Conservation (phyloP, 2,888 invertebrate genomes). For the Crematogaster levior region DNA sequence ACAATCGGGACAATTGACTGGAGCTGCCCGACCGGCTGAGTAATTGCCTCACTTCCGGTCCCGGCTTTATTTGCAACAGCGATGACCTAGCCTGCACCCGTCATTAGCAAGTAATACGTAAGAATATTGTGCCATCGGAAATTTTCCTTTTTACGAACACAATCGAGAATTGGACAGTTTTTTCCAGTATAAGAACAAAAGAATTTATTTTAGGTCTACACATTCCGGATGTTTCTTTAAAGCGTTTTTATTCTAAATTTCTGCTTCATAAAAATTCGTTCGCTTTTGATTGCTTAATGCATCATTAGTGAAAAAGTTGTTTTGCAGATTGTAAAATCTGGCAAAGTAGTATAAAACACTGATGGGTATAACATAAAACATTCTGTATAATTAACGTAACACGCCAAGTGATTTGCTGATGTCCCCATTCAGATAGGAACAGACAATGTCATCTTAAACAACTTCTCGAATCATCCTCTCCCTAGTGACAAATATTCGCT, state of each 20-base stretch:
- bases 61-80: slow-evolving; percentile 67
- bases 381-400: neutral
- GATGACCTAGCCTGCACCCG: slow-evolving; percentile 49
- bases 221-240: neutral
- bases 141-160: neutral
- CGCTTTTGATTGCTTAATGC: neutral
- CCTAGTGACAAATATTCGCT: neutral
- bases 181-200: neutral
- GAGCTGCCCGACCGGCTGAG: slow-evolving; percentile 72
- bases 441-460: neutral
- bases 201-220: neutral
- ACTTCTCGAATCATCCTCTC: neutral
- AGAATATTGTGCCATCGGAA: slow-evolving; percentile 28
- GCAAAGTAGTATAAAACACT: too few species aligned
- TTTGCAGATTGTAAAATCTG: neutral
- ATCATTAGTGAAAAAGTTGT: neutral
- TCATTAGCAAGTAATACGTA: slow-evolving; percentile 57
- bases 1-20: slow-evolving; percentile 79
- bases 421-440: neutral
- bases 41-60: slow-evolving; percentile 78
- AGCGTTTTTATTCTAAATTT: neutral
- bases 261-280: neutral
- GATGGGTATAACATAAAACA: neutral
- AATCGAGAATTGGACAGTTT: neutral
- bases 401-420: neutral